Base-by-base conservation (phyloP, 2,888 invertebrate genomes). In the Merodon equestris region DNA sequence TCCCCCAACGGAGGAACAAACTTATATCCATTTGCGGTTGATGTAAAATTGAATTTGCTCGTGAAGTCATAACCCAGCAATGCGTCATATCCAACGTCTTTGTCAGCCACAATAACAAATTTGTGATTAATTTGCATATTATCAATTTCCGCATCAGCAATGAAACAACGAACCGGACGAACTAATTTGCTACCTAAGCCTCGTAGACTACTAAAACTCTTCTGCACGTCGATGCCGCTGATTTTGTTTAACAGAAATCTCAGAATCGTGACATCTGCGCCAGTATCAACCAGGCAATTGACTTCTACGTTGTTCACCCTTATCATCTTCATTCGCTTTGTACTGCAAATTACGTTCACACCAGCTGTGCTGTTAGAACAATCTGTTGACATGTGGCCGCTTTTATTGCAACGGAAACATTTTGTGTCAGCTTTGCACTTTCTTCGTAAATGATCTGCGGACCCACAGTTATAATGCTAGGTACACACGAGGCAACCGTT, bases 381-480 rank as follows among this genome's bases (percentile, higher is more conserved):
- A 9, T 42, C 38, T 53, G 36, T 50, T 12, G 74, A 47, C n/a
- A 79, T 79, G n/a, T 79, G 79, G 1, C 79, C 75, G 4, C 14
- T 61, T 19, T 61, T 50, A 38, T 77, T 73, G 14, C 77, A 81
- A 10, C 51, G 42, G 36, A 82, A 82, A 76, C 76, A 81, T 50
- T 81, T 82, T 9, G 67, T 63, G 38, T 50, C 53, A 3, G 38
- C 47, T 60, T 56, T 68, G 18, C 82, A 79, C 5, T 82, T 61
- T 27, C 57, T 73, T 57, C 66, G 53, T 34, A 54, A 56, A 27
- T 82, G 75, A 1, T 82, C 72, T 1, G 66, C 17, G 1, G 81
- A 79, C 9, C 79, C 79, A 38, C 75, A 82, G 18, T 82, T 82
- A n/a, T n/a, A n/a, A n/a, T n/a, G n/a, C n/a, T n/a, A n/a, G n/a